phyloP scores from a whole-genome alignment of 2,113 vertebrate genomes.

The Neopipo cinnamomea region DNA sequence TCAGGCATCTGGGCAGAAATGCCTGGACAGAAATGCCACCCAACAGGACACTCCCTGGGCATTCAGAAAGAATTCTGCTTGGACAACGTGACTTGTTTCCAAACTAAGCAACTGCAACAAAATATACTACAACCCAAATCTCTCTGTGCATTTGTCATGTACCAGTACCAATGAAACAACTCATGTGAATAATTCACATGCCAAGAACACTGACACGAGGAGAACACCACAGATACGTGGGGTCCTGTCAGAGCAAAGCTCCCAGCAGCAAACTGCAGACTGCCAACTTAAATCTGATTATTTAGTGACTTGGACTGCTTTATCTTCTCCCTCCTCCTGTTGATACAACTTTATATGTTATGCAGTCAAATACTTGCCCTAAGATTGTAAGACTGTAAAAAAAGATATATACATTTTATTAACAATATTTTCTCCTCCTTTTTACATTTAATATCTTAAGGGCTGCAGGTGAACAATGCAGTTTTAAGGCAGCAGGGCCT shows the following conservation, averaged over 20 bases:
- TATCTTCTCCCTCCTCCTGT: neutral
- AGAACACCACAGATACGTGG: neutral
- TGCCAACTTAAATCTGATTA: neutral
- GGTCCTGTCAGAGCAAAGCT: neutral
- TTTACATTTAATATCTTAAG: neutral
- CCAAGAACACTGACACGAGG: neutral
- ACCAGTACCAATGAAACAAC: neutral
- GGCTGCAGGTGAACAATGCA: neutral
- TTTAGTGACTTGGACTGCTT: neutral
- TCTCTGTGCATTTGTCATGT: neutral
- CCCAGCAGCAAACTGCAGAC: neutral
- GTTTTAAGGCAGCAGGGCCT: neutral
- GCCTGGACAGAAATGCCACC: neutral
- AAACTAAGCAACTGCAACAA: neutral
- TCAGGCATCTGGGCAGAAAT: neutral
- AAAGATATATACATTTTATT: neutral
- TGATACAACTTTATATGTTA: neutral
- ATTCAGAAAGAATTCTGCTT: neutral
- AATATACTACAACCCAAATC: neutral
- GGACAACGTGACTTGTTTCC: neutral
- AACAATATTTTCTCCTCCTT: neutral
- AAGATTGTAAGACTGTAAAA: neutral
- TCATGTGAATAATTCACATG: neutral
- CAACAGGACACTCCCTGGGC: neutral
- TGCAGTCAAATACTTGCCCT: neutral